A percentile compares a stretch with the other conserved stretches of the same genome.
These are phyloP conservation scores for Apolygus lucorum DNA, from an alignment of 1,140 invertebrate genomes.

Conservation along the genomic window DNA sequence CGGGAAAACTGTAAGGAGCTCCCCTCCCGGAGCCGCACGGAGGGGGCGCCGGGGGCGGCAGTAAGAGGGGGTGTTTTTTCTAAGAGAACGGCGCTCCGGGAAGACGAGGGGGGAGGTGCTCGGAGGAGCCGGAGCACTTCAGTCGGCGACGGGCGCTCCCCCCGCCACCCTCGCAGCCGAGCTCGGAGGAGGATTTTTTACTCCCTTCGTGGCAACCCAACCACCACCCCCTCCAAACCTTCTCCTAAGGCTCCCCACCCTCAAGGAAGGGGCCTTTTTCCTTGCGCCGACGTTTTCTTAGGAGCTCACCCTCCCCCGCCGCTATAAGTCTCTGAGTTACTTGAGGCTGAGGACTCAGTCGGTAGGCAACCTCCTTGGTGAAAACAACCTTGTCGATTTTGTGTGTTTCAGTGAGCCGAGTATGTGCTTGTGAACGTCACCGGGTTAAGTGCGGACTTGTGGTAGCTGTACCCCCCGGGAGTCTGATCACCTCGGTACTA, in stretches of 20 bases:
- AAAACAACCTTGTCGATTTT: conserved; percentile 15
- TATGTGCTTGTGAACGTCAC: conserved; percentile 18
- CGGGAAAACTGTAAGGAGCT: conserved; percentile 34
- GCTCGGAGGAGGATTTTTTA: background rate
- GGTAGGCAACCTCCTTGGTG: conserved; percentile 22
- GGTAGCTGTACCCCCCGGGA: background rate
- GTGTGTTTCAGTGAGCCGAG: conserved; percentile 18
- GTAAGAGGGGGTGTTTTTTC: conserved; percentile 30
- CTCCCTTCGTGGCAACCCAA: conserved; percentile 19
- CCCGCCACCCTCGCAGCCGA: conserved; percentile 7
- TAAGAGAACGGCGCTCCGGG: conserved; percentile 29
- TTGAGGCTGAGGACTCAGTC: conserved; percentile 27
- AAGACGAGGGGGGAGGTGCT: conserved; percentile 14
- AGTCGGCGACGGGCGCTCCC: conserved; percentile 19
- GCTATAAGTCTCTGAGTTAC: conserved; percentile 30
- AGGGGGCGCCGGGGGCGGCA: conserved; percentile 21
- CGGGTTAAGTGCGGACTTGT: conserved; percentile 15
- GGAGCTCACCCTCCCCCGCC: conserved; percentile 25
- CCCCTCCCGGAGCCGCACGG: conserved; percentile 9
- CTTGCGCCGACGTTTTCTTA: conserved; percentile 26
- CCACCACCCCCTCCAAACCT: conserved; percentile 24
- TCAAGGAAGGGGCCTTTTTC: conserved; percentile 25
- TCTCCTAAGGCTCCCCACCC: conserved; percentile 16
- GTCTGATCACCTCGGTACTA: background rate
- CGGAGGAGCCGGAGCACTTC: conserved; percentile 19